phyloP scores from a whole-genome alignment of 37 sponge, comb jelly and placozoan genomes.

The Halichondria panicea region DNA sequence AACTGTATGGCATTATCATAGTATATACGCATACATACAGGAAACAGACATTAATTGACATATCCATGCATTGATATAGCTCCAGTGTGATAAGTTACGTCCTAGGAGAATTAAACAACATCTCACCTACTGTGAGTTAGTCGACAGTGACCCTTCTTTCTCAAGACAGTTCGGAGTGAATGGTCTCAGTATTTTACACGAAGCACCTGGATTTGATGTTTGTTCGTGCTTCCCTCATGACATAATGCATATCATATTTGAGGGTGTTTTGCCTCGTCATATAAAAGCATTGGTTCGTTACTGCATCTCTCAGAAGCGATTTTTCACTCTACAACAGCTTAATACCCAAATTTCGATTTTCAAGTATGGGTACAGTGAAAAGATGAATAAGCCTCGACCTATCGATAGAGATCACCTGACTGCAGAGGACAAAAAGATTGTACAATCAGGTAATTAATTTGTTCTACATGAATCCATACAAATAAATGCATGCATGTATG shows the following conservation, averaged over 20 bases:
- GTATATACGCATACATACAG: background rate
- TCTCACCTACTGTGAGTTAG: background rate
- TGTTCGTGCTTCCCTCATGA: background rate
- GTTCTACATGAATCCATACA: background rate
- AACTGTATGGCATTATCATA: background rate
- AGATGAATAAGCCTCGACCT: background rate
- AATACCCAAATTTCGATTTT: background rate
- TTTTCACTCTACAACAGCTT: background rate
- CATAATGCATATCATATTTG: background rate
- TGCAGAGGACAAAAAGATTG: background rate
- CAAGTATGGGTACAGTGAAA: constrained; percentile 1
- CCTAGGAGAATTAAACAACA: background rate
- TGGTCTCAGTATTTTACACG: background rate
- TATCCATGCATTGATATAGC: background rate
- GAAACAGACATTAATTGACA: background rate
- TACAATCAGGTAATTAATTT: background rate
- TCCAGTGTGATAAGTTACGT: background rate
- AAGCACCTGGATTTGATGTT: background rate
- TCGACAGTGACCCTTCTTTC: background rate
- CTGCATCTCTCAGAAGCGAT: background rate
- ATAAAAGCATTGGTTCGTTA: background rate
- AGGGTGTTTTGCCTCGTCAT: background rate
- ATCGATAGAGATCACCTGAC: background rate
- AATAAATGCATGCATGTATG: background rate
- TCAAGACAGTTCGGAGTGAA: constrained; percentile 1